Conservation (phyloP, 1,140 invertebrate genomes). For the Zaprionus kolodkinae region DNA sequence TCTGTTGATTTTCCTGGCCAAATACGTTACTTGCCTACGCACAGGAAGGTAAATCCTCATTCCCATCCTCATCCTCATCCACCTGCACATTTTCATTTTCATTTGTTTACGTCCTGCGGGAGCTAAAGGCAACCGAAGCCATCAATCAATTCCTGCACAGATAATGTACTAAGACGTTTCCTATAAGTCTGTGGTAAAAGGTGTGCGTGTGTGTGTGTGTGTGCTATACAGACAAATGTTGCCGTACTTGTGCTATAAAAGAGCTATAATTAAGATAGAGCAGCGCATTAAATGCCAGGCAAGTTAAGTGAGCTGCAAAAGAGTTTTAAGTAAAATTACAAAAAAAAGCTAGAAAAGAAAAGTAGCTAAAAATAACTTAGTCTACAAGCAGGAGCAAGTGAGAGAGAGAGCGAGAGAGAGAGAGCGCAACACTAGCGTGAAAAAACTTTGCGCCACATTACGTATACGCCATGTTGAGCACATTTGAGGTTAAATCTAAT, state of each 20-base stretch:
- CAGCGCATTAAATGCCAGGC: not conserved
- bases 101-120: slow-evolving; percentile 29
- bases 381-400: not conserved
- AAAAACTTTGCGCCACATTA: slow-evolving; percentile 28
- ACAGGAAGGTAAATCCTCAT: not conserved
- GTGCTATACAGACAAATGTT: slow-evolving; percentile 22
- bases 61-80: slow-evolving; percentile 2
- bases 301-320: not conserved
- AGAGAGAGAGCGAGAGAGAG: slow-evolving; percentile 18
- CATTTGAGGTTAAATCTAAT: slow-evolving; percentile 66
- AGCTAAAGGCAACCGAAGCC: slow-evolving; percentile 35
- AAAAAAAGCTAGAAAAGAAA: not conserved
- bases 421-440: slow-evolving; percentile 12
- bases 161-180: slow-evolving; percentile 60
- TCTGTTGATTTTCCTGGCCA: slow-evolving; percentile 54
- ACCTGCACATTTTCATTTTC: slow-evolving; percentile 19
- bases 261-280: slow-evolving; percentile 15
- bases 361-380: slow-evolving; percentile 5
- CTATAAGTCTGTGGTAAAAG: slow-evolving; percentile 54
- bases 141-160: slow-evolving; percentile 73
- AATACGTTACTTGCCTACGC: slow-evolving; percentile 25
- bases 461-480: slow-evolving; percentile 47
- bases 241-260: slow-evolving; percentile 1
- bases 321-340: not conserved
- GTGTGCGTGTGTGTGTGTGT: slow-evolving; percentile 21